Conservation (phyloP, 2,888 invertebrate genomes). For the Cheilosia vulpina region DNA sequence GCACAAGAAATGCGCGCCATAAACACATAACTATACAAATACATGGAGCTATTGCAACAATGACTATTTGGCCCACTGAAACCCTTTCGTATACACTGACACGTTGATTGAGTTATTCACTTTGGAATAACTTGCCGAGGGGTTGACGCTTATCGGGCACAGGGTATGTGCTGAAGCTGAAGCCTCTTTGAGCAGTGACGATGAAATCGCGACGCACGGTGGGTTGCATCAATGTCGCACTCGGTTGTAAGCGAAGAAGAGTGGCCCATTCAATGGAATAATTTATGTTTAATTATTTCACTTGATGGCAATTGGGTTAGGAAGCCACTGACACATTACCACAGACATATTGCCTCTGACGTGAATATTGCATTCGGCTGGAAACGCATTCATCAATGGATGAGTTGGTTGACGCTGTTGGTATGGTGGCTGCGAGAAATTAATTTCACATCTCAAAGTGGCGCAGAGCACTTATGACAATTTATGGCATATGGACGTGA, state of each 20-base stretch:
- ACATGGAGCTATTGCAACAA: constrained; percentile 25
- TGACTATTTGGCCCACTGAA: constrained; percentile 60
- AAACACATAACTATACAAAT: not conserved
- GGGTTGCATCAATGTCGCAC: constrained; percentile 63
- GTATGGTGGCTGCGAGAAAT: constrained; percentile 26
- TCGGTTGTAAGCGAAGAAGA: constrained; percentile 9
- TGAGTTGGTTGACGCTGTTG: not conserved
- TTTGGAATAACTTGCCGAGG: constrained; percentile 17
- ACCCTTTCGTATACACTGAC: constrained; percentile 29
- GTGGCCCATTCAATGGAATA: constrained; percentile 60
- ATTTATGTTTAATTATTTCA: constrained; percentile 75
- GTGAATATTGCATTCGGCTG: constrained; percentile 49
- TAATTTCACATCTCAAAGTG: constrained; percentile 64
- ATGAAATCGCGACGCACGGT: not conserved
- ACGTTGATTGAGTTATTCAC: constrained; percentile 65
- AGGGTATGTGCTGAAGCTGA: not conserved
- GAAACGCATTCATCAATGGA: constrained; percentile 41
- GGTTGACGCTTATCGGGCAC: not conserved
- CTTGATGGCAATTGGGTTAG: constrained; percentile 71
- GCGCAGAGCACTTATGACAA: constrained; percentile 62
- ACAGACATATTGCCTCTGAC: constrained; percentile 60
- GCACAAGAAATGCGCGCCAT: not conserved
- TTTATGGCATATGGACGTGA: constrained; percentile 56
- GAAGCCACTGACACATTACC: constrained; percentile 73
- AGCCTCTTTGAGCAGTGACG: constrained; percentile 15